Evolutionary conservation across 2,888 invertebrate species (phyloP).

Genomic region (Meandrusa payeni): DNA sequence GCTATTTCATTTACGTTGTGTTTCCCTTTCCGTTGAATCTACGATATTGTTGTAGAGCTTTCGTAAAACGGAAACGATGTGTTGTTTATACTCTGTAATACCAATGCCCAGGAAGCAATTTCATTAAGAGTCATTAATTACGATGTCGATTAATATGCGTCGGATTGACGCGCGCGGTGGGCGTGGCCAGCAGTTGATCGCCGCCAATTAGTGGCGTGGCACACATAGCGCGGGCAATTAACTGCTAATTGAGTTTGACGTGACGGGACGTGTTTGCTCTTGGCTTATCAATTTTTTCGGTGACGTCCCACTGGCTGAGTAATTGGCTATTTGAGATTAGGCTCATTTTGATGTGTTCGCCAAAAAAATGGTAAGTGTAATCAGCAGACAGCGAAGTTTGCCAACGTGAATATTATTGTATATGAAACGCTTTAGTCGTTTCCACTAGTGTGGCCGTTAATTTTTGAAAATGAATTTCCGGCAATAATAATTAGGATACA

Average conservation of each 20-base stretch:
- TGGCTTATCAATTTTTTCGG: constrained; percentile 13
- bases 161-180: constrained; percentile 53
- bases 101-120: constrained; percentile 40
- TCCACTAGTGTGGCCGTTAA: constrained; percentile 30
- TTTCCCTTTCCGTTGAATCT: no score
- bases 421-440: no score
- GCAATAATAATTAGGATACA: constrained; percentile 74
- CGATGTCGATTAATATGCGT: constrained; percentile 64
- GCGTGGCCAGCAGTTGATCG: constrained; percentile 46
- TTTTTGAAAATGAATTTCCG: constrained; percentile 32
- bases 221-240: constrained; percentile 35
- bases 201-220: constrained; percentile 46
- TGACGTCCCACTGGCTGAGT: constrained; percentile 31
- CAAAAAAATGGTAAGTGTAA: no score
- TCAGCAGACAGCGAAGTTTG: no score
- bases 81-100: no score
- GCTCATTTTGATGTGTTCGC: no score
- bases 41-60: no score
- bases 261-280: constrained; percentile 8
- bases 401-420: no score
- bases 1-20: no score
- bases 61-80: no score
- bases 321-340: not conserved
- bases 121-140: constrained; percentile 61
- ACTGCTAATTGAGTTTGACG: constrained; percentile 42